phyloP scores from a whole-genome alignment of 2,797 vertebrate genomes.

The Pelobates cultripes region DNA sequence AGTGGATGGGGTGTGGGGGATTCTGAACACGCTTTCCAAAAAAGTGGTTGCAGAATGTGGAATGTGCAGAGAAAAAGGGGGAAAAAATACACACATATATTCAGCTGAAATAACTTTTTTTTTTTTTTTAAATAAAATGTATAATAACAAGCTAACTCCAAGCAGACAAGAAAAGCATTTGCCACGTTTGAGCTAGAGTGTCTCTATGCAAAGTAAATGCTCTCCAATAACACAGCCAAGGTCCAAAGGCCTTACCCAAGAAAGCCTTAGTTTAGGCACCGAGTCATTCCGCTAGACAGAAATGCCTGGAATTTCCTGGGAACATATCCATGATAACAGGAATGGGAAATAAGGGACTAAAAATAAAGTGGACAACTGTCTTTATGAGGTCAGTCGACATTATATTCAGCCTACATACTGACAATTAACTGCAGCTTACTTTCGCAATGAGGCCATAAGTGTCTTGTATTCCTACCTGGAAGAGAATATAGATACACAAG shows the following conservation, averaged over 20 bases:
- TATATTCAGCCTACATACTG: neutral
- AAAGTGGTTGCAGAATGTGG: neutral
- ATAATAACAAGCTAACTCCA: no score
- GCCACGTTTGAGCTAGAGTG: no score
- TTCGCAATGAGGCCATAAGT: neutral
- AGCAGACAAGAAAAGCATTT: no score
- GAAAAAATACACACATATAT: no score
- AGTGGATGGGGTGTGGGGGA: neutral
- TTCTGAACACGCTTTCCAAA: neutral
- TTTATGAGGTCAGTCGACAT: neutral
- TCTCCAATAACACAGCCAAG: no score
- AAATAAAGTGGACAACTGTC: constrained; percentile 28
- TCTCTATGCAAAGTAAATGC: no score
- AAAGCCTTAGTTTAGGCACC: neutral
- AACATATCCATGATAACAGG: constrained; percentile 34
- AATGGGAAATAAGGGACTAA: constrained; percentile 33
- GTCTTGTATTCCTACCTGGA: neutral
- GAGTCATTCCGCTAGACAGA: neutral
- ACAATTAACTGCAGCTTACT: neutral
- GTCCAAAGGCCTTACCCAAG: neutral
- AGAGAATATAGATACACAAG: neutral
- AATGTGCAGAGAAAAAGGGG: neutral
- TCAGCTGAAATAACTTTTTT: no score
- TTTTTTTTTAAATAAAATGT: no score
- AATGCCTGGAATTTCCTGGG: constrained; percentile 52